Evolutionary conservation across 2,888 invertebrate species (phyloP), one percentile per base, ranked within the genome.

Genomic region (Tridacna crocea): DNA sequence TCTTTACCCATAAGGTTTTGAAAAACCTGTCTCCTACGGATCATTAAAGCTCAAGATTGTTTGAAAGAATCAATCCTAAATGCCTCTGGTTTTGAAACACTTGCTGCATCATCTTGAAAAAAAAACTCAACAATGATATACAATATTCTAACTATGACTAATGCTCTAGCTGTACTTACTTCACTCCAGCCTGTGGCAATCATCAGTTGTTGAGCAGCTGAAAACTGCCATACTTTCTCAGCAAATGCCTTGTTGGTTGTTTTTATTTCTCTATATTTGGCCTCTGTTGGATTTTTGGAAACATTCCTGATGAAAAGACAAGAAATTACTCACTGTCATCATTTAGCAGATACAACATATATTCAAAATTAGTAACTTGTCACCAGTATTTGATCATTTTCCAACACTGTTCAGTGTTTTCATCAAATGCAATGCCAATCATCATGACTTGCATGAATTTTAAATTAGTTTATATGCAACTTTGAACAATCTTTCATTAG

Each of bases 121-220:
- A n/a, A n/a, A n/a, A n/a, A n/a, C n/a, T n/a, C n/a, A n/a, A n/a
- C n/a, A n/a, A n/a, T n/a, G n/a, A n/a, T n/a, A n/a, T n/a, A n/a
- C n/a, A n/a, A n/a, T n/a, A n/a, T n/a, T n/a, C n/a, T n/a, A n/a
- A n/a, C n/a, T n/a, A n/a, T n/a, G n/a, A n/a, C n/a, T n/a, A n/a
- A n/a, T n/a, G n/a, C n/a, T n/a, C n/a, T n/a, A n/a, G n/a, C n/a
- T n/a, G n/a, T 36, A 36, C 36, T 72, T 51, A 77, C 77, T 61
- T 72, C 61, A 36, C 46, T 36, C 77, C 77, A 77, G 36, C 77
- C 77, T 72, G 77, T 3, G 10, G 72, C 77, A 12, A 77, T 12
- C 19, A 77, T 61, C 26, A 77, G 60, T 60, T 77, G 72, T 47
- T 77, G 77, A n/a, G 77, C 77, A 55, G 47, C 61, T n/a, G 19